These are phyloP conservation scores for Drosophila macrothrix DNA, from an alignment of 2,888 invertebrate genomes.

Conservation along the genomic window DNA sequence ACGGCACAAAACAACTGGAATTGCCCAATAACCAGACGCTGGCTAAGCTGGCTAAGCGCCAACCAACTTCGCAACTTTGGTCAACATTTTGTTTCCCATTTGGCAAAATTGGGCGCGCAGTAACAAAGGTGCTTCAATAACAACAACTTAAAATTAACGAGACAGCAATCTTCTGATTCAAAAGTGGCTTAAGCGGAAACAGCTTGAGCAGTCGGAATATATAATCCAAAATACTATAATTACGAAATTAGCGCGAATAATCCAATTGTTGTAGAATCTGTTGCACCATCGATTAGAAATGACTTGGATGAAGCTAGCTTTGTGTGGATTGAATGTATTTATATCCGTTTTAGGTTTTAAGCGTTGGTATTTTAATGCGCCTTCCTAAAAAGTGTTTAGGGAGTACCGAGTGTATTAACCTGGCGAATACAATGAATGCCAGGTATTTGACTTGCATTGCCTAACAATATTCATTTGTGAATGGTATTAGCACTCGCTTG, in stretches of 20 bases:
- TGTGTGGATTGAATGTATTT: not conserved
- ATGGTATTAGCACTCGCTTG: slow-evolving; percentile 19
- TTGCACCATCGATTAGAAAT: not conserved
- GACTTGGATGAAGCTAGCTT: not conserved
- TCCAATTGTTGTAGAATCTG: not conserved
- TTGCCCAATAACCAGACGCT: slow-evolving; percentile 22
- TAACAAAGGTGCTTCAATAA: slow-evolving; percentile 17
- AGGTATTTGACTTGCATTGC: slow-evolving; percentile 55
- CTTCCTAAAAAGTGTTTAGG: not conserved
- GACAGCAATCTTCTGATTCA: slow-evolving; percentile 2
- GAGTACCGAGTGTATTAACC: slow-evolving; percentile 38
- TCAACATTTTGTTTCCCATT: slow-evolving; percentile 26
- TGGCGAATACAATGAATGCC: slow-evolving; percentile 31
- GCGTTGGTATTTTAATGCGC: not conserved
- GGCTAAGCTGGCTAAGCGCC: not conserved
- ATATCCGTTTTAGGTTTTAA: not conserved
- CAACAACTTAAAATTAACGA: slow-evolving; percentile 13
- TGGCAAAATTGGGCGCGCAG: slow-evolving; percentile 19
- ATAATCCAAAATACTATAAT: not conserved
- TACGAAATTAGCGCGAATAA: not conserved
- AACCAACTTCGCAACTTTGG: slow-evolving; percentile 11
- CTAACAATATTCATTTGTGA: slow-evolving; percentile 28
- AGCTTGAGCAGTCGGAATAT: not conserved
- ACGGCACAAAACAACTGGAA: slow-evolving; percentile 24
- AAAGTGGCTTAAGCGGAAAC: slow-evolving; percentile 6